A percentile compares a stretch with the other conserved stretches of the same genome.
phyloP scores from a whole-genome alignment of 2,113 vertebrate species.

The Alligator sinensis region DNA sequence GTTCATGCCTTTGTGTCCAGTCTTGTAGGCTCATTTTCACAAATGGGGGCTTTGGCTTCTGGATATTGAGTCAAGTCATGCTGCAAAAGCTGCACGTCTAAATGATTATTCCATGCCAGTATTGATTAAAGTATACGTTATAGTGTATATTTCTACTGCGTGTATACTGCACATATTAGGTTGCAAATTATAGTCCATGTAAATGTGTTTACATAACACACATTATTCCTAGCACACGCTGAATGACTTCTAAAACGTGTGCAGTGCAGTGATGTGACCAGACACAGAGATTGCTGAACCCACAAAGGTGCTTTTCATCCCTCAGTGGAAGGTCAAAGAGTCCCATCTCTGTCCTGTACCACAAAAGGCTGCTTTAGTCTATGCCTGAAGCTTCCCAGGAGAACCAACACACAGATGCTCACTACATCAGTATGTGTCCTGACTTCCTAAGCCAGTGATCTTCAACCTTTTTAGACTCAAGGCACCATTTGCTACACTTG shows the following conservation, averaged over 20 bases:
- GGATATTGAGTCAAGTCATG: not conserved
- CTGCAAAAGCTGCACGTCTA: not conserved
- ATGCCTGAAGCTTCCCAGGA: not conserved
- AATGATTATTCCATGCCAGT: not conserved
- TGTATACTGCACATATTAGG: not conserved
- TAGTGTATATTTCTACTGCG: fast-evolving
- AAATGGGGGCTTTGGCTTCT: constrained; percentile 37
- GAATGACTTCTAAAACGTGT: not conserved
- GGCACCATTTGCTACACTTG: too few species aligned
- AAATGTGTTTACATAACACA: not conserved
- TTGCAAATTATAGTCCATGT: too few species aligned
- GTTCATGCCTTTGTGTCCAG: not conserved
- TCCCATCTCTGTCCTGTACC: not conserved
- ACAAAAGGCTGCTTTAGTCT: too few species aligned
- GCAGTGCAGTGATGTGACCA: fast-evolving
- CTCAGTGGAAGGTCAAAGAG: fast-evolving
- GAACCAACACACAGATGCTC: not conserved
- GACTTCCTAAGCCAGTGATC: not conserved
- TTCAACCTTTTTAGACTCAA: too few species aligned
- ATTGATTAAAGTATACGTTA: not conserved
- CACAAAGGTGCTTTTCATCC: not conserved
- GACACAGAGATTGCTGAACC: fast-evolving
- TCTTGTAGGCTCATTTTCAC: constrained; percentile 22
- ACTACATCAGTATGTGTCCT: not conserved
- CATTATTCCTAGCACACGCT: not conserved